Evolutionary conservation across 1,140 invertebrate species (phyloP), one percentile per base, ranked within the genome.

Genomic region (Lanistes nyassanus): DNA sequence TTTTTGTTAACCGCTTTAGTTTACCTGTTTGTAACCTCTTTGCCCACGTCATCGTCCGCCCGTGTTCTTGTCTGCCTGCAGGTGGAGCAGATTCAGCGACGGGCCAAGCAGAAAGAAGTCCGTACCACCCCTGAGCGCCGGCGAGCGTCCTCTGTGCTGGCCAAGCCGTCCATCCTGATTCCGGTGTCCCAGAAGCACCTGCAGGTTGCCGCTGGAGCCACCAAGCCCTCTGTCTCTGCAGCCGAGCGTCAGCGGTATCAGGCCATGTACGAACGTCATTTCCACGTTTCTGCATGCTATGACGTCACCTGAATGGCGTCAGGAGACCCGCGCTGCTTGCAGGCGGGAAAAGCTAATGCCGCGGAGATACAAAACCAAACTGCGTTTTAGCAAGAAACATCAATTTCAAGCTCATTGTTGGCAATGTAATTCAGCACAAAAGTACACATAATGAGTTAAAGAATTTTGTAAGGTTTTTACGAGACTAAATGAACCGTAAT

Each of bases 171-270:
- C 55, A 58, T 65, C 6, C 29, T 80, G 64, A 78, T 84, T 31
- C 55, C 75, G 58, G 86, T 88, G 58, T 83, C 92, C 21, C 88
- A 80, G 71, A 85, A 87, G 19, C 91, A 93, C 81, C 86, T 94
- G 56, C 66, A 91, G 34, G 88, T 90, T 19, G 92, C 93, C 6
- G 77, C 93, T 2, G 80, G 82, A 21, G 91, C 92, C 71, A 94
- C 93, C 21, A 91, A 91, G 69, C 93, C 94, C 0, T 94, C 94
- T 5, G 90, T 95, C 19, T 91, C 91, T 4, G 81, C 77, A 13
- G 83, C 89, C 13, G 93, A 95, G 81, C 91, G 90, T 60, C 62
- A 84, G 23, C 93, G 92, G 85, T 94, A 94, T 82, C 89, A 92
- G 69, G 90, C 83, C 80, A 93, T 88, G 87, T 88, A 76, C 85